A percentile compares a stretch with the other conserved stretches of the same genome.
phyloP scores from a whole-genome alignment of 2,797 vertebrate species.

The Galagoides demidoff region DNA sequence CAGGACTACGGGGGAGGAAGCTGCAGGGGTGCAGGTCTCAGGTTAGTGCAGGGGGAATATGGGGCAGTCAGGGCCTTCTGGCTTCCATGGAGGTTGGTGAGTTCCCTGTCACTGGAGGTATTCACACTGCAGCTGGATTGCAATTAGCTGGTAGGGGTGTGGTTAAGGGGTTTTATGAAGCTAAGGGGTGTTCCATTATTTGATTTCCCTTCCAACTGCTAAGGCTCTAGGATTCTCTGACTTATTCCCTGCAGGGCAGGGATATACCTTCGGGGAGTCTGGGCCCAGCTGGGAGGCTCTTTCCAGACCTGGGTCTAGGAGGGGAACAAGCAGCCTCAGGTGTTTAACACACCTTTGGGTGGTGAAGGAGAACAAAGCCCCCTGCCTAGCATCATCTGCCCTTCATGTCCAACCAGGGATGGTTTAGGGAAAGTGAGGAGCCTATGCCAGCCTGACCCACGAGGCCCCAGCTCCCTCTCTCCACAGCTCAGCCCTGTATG shows the following conservation, averaged over 20 bases:
- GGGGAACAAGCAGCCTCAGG: not conserved
- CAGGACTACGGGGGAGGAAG: not conserved
- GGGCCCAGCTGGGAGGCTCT: not conserved
- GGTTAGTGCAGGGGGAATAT: not conserved
- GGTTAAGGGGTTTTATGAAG: not conserved
- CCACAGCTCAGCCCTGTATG: no score
- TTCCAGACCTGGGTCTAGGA: not conserved
- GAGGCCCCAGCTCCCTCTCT: constrained; percentile 26
- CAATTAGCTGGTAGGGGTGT: not conserved
- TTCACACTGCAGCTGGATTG: not conserved
- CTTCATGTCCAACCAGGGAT: not conserved
- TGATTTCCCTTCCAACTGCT: not conserved
- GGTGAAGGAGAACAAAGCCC: not conserved
- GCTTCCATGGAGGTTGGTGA: not conserved
- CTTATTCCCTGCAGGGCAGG: not conserved
- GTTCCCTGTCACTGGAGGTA: not conserved
- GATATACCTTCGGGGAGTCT: not conserved
- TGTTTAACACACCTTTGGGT: not conserved
- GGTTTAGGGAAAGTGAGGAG: not conserved
- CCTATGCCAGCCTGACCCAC: not conserved
- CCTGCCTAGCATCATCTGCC: not conserved
- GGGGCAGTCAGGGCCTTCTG: not conserved
- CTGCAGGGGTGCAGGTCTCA: not conserved
- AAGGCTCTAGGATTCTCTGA: not conserved
- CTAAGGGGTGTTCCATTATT: not conserved